Evolutionary conservation across 2,797 vertebrate genomes (phyloP), one percentile per base, ranked within the genome.

Genomic region (Phrynocephalus guinanensis): DNA sequence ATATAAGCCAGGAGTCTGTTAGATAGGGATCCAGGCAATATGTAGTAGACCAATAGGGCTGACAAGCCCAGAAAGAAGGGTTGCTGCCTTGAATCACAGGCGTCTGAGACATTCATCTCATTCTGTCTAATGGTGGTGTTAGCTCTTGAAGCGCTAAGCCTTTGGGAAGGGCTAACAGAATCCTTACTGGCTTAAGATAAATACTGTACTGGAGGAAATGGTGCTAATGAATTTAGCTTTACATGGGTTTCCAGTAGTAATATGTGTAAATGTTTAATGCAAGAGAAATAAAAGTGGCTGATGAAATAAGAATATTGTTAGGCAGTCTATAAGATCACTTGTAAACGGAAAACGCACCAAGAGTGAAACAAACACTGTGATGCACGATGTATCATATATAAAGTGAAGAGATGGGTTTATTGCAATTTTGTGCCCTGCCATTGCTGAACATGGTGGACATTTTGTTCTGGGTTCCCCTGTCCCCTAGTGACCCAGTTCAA

Each of bases 301-400:
- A 68, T 50, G 8, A 79, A n/a, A 6, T 7, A 26, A 70, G 48
- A 70, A 50, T n/a, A 30, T 6, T 75, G 5, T 2, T 10, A 18
- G 7, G 24, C 33, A 38, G 50, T 50, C 44, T 30, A 22, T 33
- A 60, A 44, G 24, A 28, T 60, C 33, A 24, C 63, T 70, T 71
- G 18, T 52, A 52, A 70, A 79, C 2, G 20, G 73, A 50, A 3
- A 30, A 56, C 38, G 44, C 15, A n/a, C n/a, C 1, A 30, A 28
- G 1, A 88, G 28, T 89, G 89, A 82, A 44, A 85, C 26, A 24
- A 70, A 70, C 68, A 85, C 1, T 48, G 26, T 13, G 66, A 8
- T 48, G 26, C 56, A 85, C 63, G 67, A 71, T 28, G 16, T 38
- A 76, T 56, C 3, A 26, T 89, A 44, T 82, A 11, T 63, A 28